These are phyloP conservation scores for Macropis europaea DNA, from an alignment of 2,888 invertebrate species.

Conservation along the genomic window DNA sequence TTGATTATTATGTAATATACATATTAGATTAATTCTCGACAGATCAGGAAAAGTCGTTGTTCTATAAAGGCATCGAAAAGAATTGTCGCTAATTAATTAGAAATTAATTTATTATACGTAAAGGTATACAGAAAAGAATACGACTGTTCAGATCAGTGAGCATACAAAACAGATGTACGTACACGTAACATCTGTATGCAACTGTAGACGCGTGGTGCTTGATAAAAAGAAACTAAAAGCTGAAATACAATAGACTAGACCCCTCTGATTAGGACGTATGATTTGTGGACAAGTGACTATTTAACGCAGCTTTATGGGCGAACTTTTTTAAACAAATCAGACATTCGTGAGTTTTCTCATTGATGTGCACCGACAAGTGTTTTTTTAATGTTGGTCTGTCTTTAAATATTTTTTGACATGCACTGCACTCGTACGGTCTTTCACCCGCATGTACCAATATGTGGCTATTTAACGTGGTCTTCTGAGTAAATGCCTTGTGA, in stretches of 20 bases:
- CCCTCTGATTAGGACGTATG: slow-evolving; percentile 71
- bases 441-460: slow-evolving; percentile 72
- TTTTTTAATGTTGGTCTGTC: slow-evolving; percentile 71
- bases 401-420: slow-evolving; percentile 73
- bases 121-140: slow-evolving; percentile 62
- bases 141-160: slow-evolving; percentile 43
- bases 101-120: slow-evolving; percentile 63
- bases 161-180: slow-evolving; percentile 56
- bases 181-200: slow-evolving; percentile 51
- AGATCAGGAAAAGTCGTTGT: neutral
- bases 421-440: slow-evolving; percentile 71
- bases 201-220: slow-evolving; percentile 55
- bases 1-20: no score
- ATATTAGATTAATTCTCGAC: no score
- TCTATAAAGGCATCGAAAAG: slow-evolving; percentile 2
- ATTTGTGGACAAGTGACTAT: slow-evolving; percentile 71
- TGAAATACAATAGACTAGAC: slow-evolving; percentile 60
- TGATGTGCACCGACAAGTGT: slow-evolving; percentile 71
- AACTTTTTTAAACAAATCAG: slow-evolving; percentile 75
- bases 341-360: slow-evolving; percentile 72
- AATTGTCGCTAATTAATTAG: slow-evolving; percentile 42
- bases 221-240: slow-evolving; percentile 60
- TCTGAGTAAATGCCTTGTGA: slow-evolving; percentile 74
- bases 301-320: slow-evolving; percentile 71
- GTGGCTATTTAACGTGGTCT: slow-evolving; percentile 73